A percentile compares a stretch with the other conserved stretches of the same genome.
These are phyloP conservation scores for Aix galericulata DNA, from an alignment of 2,113 vertebrate genomes.

Conservation along the genomic window DNA sequence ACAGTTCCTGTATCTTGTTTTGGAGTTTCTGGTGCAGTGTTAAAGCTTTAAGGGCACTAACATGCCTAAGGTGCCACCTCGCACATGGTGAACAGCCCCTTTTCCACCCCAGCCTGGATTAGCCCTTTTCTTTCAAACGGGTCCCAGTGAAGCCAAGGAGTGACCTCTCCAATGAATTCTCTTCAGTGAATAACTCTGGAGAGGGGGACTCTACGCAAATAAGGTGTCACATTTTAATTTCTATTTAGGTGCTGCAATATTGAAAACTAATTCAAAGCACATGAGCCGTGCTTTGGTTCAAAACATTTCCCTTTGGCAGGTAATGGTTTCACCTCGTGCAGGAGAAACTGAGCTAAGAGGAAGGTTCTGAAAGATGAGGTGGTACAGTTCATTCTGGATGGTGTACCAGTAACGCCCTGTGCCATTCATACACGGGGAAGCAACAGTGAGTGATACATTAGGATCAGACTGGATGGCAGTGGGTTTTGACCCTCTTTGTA, in stretches of 20 bases:
- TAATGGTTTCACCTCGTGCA: background rate
- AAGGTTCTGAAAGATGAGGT: background rate
- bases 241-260: background rate
- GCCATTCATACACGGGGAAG: background rate
- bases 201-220: background rate
- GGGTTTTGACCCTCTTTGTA: background rate
- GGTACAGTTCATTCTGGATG: background rate
- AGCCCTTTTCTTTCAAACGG: background rate
- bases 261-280: background rate
- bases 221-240: background rate
- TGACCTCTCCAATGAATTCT: background rate
- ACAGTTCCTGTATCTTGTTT: background rate
- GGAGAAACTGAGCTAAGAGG: background rate
- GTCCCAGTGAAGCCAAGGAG: background rate
- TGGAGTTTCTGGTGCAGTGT: background rate
- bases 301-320: background rate
- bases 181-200: background rate
- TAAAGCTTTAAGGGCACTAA: background rate
- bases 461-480: background rate
- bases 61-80: background rate
- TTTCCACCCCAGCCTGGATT: background rate
- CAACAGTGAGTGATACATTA: background rate
- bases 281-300: background rate
- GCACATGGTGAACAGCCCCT: background rate
- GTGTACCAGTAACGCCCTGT: background rate